These are phyloP conservation scores for Scarus forsteni DNA, from an alignment of 2,797 vertebrate species.

Conservation along the genomic window DNA sequence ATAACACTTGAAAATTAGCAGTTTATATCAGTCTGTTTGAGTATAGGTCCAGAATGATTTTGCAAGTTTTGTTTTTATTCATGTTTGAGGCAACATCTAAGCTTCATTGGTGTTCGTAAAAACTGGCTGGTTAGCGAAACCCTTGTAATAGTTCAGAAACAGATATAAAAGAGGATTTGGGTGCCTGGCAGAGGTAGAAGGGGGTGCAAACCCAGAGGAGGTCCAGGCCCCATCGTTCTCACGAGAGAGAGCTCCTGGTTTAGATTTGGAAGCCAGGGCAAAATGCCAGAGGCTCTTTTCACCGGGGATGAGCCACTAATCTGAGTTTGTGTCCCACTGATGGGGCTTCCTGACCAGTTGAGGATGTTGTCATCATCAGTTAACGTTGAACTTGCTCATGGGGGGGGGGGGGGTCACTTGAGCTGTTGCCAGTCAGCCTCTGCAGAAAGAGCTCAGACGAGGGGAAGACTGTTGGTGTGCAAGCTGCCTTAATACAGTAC, in stretches of 20 bases:
- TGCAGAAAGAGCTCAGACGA: not conserved
- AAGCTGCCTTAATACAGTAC: slow-evolving; percentile 11
- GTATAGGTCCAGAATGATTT: too few relatives aligned
- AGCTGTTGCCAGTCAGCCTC: slow-evolving; percentile 47
- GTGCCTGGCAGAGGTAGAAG: slow-evolving; percentile 46
- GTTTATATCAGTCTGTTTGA: too few relatives aligned
- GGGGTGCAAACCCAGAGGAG: not conserved
- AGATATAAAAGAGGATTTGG: slow-evolving; percentile 42
- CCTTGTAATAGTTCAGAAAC: not conserved
- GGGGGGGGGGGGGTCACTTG: slow-evolving; percentile 51
- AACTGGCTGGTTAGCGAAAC: too few relatives aligned
- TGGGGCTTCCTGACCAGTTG: slow-evolving; percentile 77
- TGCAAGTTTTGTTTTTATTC: too few relatives aligned
- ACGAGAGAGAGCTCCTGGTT: slow-evolving; percentile 71
- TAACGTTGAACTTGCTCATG: slow-evolving; percentile 73
- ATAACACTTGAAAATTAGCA: too few relatives aligned
- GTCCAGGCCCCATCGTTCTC: slow-evolving; percentile 63
- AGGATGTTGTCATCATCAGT: slow-evolving; percentile 78
- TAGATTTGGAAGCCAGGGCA: slow-evolving; percentile 70
- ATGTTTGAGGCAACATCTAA: too few relatives aligned
- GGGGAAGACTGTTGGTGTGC: not conserved
- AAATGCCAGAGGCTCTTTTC: slow-evolving; percentile 71
- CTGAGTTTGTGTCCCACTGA: slow-evolving; percentile 77
- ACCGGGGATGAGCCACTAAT: slow-evolving; percentile 78
- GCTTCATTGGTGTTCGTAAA: too few relatives aligned